Percentiles rank a stretch among this genome's conserved stretches.
Conservation (phyloP, 2,113 vertebrate genomes). For the Brienomyrus brachyistius region DNA sequence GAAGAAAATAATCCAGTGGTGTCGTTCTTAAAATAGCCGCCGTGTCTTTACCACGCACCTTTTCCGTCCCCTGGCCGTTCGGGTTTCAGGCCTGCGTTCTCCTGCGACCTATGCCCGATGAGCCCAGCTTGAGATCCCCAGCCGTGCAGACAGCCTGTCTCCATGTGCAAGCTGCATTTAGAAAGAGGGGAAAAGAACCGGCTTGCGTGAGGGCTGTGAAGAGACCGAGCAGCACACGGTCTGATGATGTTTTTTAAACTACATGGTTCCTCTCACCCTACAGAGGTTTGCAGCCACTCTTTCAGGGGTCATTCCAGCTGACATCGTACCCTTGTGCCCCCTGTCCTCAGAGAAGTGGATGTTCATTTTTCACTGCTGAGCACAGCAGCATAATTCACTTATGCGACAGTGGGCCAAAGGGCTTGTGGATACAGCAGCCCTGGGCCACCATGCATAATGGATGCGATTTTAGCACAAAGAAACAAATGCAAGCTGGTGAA, state of each 20-base stretch:
- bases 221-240: background rate
- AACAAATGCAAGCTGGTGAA: background rate
- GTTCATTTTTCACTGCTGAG: background rate
- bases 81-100: background rate
- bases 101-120: background rate
- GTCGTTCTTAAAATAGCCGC: background rate
- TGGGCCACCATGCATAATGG: background rate
- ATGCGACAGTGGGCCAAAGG: background rate
- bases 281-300: background rate
- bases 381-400: background rate
- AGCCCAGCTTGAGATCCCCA: background rate
- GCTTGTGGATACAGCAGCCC: background rate
- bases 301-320: background rate
- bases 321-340: background rate
- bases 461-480: background rate
- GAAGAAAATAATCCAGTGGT: background rate
- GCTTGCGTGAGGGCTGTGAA: background rate
- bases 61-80: background rate
- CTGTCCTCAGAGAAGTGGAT: background rate
- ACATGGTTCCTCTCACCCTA: background rate
- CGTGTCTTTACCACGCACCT: background rate
- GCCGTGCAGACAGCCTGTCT: background rate
- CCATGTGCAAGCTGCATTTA: background rate
- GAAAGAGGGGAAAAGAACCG: background rate
- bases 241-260: background rate